These are phyloP conservation scores for Drosophila pectinifera DNA, from an alignment of 1,140 invertebrate species.

Conservation along the genomic window DNA sequence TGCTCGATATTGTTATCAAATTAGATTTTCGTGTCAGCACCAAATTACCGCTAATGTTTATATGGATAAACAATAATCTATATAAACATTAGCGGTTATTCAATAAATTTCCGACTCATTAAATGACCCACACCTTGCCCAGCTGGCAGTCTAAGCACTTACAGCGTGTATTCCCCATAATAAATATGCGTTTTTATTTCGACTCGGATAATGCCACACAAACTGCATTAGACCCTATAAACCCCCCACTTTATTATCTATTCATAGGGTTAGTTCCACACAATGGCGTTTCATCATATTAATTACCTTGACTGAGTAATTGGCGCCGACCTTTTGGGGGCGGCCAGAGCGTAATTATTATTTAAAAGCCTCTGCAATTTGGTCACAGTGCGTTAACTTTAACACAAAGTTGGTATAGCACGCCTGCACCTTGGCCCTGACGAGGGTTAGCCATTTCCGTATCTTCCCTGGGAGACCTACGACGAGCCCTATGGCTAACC, in stretches of 20 bases:
- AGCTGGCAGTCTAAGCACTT: background rate
- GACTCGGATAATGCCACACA: background rate
- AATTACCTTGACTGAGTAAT: slow-evolving; percentile 20
- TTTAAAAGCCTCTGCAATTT: slow-evolving; percentile 26
- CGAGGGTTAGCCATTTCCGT: background rate
- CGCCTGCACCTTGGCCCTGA: slow-evolving; percentile 6
- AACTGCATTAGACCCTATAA: slow-evolving; percentile 7
- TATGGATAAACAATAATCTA: slow-evolving; percentile 4
- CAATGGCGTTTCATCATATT: slow-evolving; percentile 3
- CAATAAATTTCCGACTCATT: slow-evolving; percentile 28
- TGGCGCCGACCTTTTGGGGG: slow-evolving; percentile 20
- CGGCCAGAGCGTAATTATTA: slow-evolving; percentile 22
- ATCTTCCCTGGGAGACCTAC: background rate
- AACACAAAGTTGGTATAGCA: background rate
- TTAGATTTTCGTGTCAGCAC: slow-evolving; percentile 8
- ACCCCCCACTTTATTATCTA: slow-evolving; percentile 4
- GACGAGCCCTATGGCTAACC: background rate
- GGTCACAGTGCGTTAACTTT: slow-evolving; percentile 42
- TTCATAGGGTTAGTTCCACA: slow-evolving; percentile 10
- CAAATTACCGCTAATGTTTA: slow-evolving; percentile 11
- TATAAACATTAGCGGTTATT: slow-evolving; percentile 26
- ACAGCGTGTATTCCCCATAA: background rate
- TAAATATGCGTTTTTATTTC: slow-evolving; percentile 1
- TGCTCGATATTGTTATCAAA: background rate
- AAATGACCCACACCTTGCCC: slow-evolving; percentile 6